Evolutionary conservation across 2,888 invertebrate genomes (phyloP).

Genomic region (Acronicta aceris): DNA sequence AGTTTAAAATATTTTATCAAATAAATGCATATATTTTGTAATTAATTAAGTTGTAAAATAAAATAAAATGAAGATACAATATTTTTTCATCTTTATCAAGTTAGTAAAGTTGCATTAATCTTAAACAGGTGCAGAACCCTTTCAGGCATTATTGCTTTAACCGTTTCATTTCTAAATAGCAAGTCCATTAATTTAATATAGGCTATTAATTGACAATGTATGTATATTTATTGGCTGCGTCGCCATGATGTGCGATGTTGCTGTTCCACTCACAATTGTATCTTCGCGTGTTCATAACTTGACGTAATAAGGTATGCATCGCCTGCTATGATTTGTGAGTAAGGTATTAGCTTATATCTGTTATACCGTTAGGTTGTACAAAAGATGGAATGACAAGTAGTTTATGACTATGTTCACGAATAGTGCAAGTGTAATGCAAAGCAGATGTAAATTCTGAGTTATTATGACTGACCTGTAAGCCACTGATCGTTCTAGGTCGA

Average conservation of each 20-base stretch:
- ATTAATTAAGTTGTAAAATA: too few species aligned
- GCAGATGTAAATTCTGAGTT: neutral
- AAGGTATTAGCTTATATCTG: slow-evolving; percentile 17
- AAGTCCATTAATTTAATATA: slow-evolving; percentile 51
- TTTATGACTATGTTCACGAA: slow-evolving; percentile 23
- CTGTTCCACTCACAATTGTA: slow-evolving; percentile 41
- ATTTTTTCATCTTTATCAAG: too few species aligned
- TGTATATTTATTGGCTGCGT: slow-evolving; percentile 47
- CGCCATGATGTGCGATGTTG: slow-evolving; percentile 52
- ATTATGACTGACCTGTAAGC: too few species aligned
- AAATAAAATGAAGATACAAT: too few species aligned
- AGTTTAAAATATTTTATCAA: too few species aligned
- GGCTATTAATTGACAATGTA: slow-evolving; percentile 57
- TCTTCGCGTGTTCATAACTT: slow-evolving; percentile 55
- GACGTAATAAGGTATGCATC: slow-evolving; percentile 43
- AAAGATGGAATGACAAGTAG: slow-evolving; percentile 18
- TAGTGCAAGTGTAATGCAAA: neutral
- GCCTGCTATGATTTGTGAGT: slow-evolving; percentile 33
- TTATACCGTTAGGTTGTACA: slow-evolving; percentile 41
- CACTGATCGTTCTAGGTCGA: too few species aligned
- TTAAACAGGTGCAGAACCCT: slow-evolving; percentile 48
- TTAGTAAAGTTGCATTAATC: slow-evolving; percentile 24
- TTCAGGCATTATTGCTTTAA: slow-evolving; percentile 21
- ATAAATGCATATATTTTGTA: too few species aligned
- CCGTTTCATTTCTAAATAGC: slow-evolving; percentile 44